A percentile compares a stretch with the other conserved stretches of the same genome.
phyloP scores from a whole-genome alignment of 2,113 vertebrate species.

The Mugil cephalus region DNA sequence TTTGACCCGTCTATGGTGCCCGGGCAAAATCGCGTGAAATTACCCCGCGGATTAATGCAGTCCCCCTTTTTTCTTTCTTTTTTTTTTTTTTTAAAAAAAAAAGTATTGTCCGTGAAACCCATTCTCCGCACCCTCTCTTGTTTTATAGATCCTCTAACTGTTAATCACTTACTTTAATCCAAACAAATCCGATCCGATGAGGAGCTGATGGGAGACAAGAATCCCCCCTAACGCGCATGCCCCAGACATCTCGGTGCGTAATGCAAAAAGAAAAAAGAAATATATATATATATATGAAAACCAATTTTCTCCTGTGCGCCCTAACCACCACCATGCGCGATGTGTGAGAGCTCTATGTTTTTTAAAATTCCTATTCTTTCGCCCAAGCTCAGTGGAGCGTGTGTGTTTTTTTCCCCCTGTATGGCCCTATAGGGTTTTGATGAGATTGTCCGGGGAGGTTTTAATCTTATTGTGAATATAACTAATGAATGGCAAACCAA shows the following conservation, averaged over 20 bases:
- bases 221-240: not conserved
- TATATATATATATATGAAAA: slow-evolving; percentile 70
- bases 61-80: slow-evolving; percentile 67
- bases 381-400: slow-evolving; percentile 84
- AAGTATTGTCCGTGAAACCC: too few species aligned
- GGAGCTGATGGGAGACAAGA: slow-evolving; percentile 22
- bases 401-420: slow-evolving; percentile 73
- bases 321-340: slow-evolving; percentile 75
- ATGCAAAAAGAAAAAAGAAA: slow-evolving; percentile 67
- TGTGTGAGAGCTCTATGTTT: slow-evolving; percentile 80
- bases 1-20: slow-evolving; percentile 88
- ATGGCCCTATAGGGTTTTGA: slow-evolving; percentile 79
- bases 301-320: slow-evolving; percentile 81
- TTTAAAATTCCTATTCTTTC: slow-evolving; percentile 55
- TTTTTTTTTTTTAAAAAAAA: too few species aligned
- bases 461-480: slow-evolving; percentile 92
- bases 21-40: slow-evolving; percentile 90
- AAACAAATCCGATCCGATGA: slow-evolving; percentile 75
- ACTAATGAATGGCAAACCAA: slow-evolving; percentile 92
- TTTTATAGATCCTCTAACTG: slow-evolving; percentile 81
- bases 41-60: slow-evolving; percentile 90
- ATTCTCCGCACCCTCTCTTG: slow-evolving; percentile 63
- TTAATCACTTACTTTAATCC: slow-evolving; percentile 88
- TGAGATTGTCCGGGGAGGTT: slow-evolving; percentile 87
- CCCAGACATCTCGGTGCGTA: slow-evolving; percentile 80